A percentile compares a stretch with the other conserved stretches of the same genome.
These are phyloP conservation scores for Phymatocera aterrima DNA, from an alignment of 2,888 invertebrate genomes.

Conservation along the genomic window DNA sequence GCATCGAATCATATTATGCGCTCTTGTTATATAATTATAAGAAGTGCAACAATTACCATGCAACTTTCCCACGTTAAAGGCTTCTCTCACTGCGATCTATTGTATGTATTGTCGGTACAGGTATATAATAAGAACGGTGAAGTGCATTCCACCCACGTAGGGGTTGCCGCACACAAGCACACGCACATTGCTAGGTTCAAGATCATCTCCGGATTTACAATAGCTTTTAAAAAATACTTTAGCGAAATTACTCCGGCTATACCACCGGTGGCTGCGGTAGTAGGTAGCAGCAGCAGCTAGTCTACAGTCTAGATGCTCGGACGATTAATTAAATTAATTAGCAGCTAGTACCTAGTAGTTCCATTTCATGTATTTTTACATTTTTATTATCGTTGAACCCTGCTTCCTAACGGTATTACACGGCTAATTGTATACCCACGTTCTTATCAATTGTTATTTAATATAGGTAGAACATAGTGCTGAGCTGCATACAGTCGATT, in stretches of 20 bases:
- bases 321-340: slow-evolving; percentile 41
- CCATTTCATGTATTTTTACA: too few species aligned
- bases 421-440: too few species aligned
- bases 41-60: slow-evolving; percentile 8
- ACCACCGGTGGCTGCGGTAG: too few species aligned
- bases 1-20: background rate
- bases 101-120: too few species aligned
- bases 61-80: slow-evolving; percentile 26
- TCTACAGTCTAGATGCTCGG: slow-evolving; percentile 1
- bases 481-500: too few species aligned
- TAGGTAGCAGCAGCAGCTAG: too few species aligned
- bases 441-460: too few species aligned
- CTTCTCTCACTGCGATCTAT: slow-evolving; percentile 1
- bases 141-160: slow-evolving; percentile 13
- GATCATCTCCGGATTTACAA: slow-evolving; percentile 1
- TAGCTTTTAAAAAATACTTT: slow-evolving; percentile 5
- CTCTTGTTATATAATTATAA: slow-evolving; percentile 13
- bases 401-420: background rate
- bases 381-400: background rate
- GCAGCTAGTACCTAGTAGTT: background rate
- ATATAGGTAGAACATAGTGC: too few species aligned
- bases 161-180: too few species aligned
- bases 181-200: too few species aligned
- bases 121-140: slow-evolving; percentile 25
- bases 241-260: background rate